Conservation (phyloP, 2,888 invertebrate species). For the Phaedon cochleariae region DNA sequence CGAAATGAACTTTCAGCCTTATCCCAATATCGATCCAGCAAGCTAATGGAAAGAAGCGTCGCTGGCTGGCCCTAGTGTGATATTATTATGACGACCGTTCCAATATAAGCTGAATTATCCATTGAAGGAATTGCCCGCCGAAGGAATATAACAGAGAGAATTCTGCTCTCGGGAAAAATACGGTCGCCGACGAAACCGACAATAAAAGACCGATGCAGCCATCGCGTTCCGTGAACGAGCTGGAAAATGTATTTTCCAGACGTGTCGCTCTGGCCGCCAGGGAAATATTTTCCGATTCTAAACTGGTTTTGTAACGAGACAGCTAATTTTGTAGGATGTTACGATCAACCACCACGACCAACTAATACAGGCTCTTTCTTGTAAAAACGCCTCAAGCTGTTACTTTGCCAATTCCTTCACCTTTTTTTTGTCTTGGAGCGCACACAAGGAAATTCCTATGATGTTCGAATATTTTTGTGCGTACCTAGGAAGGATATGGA, state of each 20-base stretch:
- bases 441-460: too few relatives aligned
- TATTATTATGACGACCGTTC: background rate
- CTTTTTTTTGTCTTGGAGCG: too few relatives aligned
- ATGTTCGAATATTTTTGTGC: too few relatives aligned
- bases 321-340: background rate
- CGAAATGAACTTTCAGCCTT: too few relatives aligned
- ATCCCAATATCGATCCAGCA: too few relatives aligned
- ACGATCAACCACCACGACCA: background rate
- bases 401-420: background rate
- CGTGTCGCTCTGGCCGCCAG: background rate
- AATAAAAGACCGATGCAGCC: constrained; percentile 15
- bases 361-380: too few relatives aligned
- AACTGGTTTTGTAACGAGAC: constrained; percentile 1
- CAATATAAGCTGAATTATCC: constrained; percentile 16
- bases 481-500: too few relatives aligned
- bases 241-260: background rate
- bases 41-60: too few relatives aligned
- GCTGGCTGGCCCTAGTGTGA: background rate
- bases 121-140: constrained; percentile 8
- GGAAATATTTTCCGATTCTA: constrained; percentile 18
- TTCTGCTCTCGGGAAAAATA: background rate
- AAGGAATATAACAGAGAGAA: background rate
- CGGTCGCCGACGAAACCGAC: background rate
- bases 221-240: background rate
- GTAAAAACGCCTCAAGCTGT: background rate